Conservation (phyloP, 2,888 invertebrate species). For the Erebia palarica region DNA sequence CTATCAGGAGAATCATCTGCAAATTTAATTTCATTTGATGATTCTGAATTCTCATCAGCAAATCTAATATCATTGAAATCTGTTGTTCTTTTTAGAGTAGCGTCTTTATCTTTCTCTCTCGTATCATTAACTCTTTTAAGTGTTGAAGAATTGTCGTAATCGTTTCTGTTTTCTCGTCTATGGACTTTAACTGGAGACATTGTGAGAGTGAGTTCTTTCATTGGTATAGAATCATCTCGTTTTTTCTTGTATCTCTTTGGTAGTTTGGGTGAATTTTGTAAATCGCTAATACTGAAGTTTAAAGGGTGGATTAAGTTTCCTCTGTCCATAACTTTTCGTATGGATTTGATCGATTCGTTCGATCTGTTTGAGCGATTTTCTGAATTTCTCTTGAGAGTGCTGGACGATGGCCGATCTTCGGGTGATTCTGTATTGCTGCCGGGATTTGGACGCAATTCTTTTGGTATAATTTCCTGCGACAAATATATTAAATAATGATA, state of each 20-base stretch:
- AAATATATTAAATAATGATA: background rate
- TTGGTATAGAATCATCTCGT: conserved; percentile 64
- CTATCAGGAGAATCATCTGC: conserved; percentile 77
- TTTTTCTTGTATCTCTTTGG: conserved; percentile 64
- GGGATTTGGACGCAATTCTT: conserved; percentile 77
- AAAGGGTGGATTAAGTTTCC: conserved; percentile 75
- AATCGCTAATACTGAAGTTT: conserved; percentile 76
- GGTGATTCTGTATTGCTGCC: conserved; percentile 87
- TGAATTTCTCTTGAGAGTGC: conserved; percentile 60
- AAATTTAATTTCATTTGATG: conserved; percentile 75
- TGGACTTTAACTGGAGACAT: conserved; percentile 70
- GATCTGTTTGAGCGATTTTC: conserved; percentile 61
- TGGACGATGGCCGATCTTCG: conserved; percentile 79
- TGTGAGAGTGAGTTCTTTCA: conserved; percentile 69
- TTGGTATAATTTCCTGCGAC: conserved; percentile 77
- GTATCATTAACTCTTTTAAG: conserved; percentile 85
- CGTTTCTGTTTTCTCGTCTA: conserved; percentile 57
- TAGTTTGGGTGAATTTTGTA: conserved; percentile 70
- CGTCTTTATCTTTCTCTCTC: conserved; percentile 86
- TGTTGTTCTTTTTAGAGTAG: conserved; percentile 79
- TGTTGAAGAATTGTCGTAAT: conserved; percentile 63
- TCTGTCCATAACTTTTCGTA: conserved; percentile 64
- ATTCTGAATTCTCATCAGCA: conserved; percentile 87
- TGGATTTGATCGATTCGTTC: conserved; percentile 67
- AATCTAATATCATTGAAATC: conserved; percentile 86